Evolutionary conservation across 2,113 vertebrate genomes (phyloP).

Genomic region (Leptobrachium ailaonicum): DNA sequence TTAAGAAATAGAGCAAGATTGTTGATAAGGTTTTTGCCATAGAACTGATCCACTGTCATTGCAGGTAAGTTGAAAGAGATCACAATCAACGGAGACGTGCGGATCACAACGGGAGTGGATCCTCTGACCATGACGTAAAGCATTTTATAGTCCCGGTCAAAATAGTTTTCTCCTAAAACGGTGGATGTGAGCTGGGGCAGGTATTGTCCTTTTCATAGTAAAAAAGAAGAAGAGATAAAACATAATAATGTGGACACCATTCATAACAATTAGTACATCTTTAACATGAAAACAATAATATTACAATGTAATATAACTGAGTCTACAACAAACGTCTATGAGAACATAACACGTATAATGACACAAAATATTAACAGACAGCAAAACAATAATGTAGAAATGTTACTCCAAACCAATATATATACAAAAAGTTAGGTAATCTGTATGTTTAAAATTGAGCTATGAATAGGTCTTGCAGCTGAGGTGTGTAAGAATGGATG

Average conservation of each 20-base stretch:
- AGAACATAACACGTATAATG: too few relatives aligned
- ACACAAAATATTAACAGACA: too few relatives aligned
- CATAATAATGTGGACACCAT: too few relatives aligned
- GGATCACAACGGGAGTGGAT: constrained; percentile 71
- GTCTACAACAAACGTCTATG: too few relatives aligned
- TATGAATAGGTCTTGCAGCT: too few relatives aligned
- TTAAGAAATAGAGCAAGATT: constrained; percentile 78
- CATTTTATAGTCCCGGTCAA: constrained; percentile 77
- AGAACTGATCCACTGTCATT: constrained; percentile 76
- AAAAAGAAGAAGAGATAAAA: constrained; percentile 11
- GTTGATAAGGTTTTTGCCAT: constrained; percentile 66
- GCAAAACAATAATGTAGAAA: too few relatives aligned
- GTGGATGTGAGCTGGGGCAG: constrained; percentile 67
- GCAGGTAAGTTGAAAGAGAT: constrained; percentile 76
- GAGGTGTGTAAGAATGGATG: too few relatives aligned
- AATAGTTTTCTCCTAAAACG: constrained; percentile 73
- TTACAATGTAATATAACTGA: too few relatives aligned
- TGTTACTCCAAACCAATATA: too few relatives aligned
- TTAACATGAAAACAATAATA: too few relatives aligned
- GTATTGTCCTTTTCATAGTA: constrained; percentile 65
- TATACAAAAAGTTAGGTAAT: too few relatives aligned
- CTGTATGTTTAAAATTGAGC: too few relatives aligned
- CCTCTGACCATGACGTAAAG: constrained; percentile 73
- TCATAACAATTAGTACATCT: neutral
- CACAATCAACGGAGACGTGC: constrained; percentile 69